Base-by-base conservation (phyloP, 2,888 invertebrate species). In the Thera britannica region DNA sequence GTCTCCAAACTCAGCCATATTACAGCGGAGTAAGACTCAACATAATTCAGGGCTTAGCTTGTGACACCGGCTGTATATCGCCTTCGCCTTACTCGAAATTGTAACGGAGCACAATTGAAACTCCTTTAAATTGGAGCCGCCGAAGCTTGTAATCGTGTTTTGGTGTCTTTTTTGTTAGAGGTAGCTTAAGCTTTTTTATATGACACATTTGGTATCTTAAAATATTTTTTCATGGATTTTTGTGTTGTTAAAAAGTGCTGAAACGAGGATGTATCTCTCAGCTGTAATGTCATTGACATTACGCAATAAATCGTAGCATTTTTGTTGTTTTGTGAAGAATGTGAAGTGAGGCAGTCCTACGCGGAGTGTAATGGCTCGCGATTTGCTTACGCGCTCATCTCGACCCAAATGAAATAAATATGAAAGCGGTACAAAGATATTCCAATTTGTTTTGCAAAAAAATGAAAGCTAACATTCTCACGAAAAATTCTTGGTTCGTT, bases 31-130 rank as follows among this genome's bases (percentile, higher is more conserved):
- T 56, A 69, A 63, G 62, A 52, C 38, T 41, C 46, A 58, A 51
- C 46, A 61, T 65, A 65, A 12, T 23, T 52, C 58, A 59, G 55
- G 49, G 55, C 56, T 62, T 62, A 52, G 52, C 52, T 66, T 61
- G 60, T 56, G 65, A 62, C 62, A 38, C 41, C 23, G 55, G 46
- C 59, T 65, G 65, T 71, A 66, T 60, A 65, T 68, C 60, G 66
- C 58, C 66, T 51, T 64, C 65, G 71, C 63, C 68, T 71, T 71
- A 67, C 68, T 49, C 66, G 66, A 68, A 71, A 64, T 71, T 66
- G 71, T 71, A 71, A 66, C 63, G 61, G 68, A 71, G 68, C 61
- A 68, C 71, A 71, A 71, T 71, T 68, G 71, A 71, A 71, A 71
- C 68, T 68, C 68, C 58, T 68, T 61, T 68, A 68, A 68, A 68